A percentile compares a stretch with the other conserved stretches of the same genome.
phyloP scores from a whole-genome alignment of 1,140 invertebrate genomes.

The Meteorus sp. region DNA sequence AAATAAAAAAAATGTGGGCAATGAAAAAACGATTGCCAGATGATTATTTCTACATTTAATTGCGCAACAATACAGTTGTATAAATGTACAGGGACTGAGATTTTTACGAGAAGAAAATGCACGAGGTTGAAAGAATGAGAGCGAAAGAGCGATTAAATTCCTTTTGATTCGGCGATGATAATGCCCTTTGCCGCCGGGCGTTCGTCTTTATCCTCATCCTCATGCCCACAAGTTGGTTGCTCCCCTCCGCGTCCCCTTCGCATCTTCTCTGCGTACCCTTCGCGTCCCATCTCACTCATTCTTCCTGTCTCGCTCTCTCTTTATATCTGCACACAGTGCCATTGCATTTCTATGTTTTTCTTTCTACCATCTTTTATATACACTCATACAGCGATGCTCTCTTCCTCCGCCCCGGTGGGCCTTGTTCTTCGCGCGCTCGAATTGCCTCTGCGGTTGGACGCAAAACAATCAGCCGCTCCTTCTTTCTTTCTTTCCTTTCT shows the following conservation, averaged over 20 bases:
- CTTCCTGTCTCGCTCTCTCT: neutral
- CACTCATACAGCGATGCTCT: constrained; percentile 7
- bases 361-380: too few species aligned
- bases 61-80: too few species aligned
- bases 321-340: neutral
- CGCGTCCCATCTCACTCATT: too few species aligned
- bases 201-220: neutral
- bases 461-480: constrained; percentile 25
- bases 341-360: neutral
- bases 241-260: too few species aligned
- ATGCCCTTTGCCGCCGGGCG: constrained; percentile 6
- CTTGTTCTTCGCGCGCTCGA: constrained; percentile 17
- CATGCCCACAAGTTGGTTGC: neutral
- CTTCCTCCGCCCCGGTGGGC: constrained; percentile 9
- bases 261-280: too few species aligned
- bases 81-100: neutral
- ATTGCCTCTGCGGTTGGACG: constrained; percentile 19
- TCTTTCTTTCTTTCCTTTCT: neutral
- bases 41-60: too few species aligned
- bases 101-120: constrained; percentile 6
- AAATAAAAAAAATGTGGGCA: too few species aligned
- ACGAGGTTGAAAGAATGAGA: too few species aligned
- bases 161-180: constrained; percentile 12
- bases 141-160: constrained; percentile 6
- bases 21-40: too few species aligned